phyloP scores from a whole-genome alignment of 2,888 invertebrate genomes.

The Drosophila infuscata region DNA sequence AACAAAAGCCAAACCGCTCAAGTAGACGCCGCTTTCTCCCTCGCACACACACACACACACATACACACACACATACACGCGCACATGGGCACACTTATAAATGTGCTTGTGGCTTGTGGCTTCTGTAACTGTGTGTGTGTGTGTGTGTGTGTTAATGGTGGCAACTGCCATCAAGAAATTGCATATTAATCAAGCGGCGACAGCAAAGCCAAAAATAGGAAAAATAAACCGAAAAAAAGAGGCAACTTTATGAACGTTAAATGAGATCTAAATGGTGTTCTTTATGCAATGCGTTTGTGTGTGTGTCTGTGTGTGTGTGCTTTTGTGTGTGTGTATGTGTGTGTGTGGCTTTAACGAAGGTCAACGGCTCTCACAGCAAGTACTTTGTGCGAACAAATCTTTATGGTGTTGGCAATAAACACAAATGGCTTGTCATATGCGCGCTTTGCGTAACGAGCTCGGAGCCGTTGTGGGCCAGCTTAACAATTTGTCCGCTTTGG shows the following conservation, averaged over 20 bases:
- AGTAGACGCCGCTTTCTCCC: constrained; percentile 36
- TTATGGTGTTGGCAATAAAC: constrained; percentile 76
- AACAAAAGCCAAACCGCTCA: constrained; percentile 66
- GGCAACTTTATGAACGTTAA: constrained; percentile 67
- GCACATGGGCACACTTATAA: constrained; percentile 37
- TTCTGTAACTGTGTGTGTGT: constrained; percentile 27
- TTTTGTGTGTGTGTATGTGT: constrained; percentile 12
- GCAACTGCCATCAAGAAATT: constrained; percentile 71
- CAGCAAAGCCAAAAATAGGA: constrained; percentile 37
- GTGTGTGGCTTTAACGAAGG: constrained; percentile 58
- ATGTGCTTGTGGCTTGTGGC: constrained; percentile 53
- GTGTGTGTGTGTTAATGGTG: constrained; percentile 64
- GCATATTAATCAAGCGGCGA: constrained; percentile 74
- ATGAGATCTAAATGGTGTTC: constrained; percentile 66
- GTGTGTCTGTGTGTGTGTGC: constrained; percentile 14
- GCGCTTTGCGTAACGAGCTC: constrained; percentile 70
- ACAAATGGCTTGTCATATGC: constrained; percentile 80
- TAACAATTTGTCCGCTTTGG: constrained; percentile 65
- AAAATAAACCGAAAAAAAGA: constrained; percentile 33
- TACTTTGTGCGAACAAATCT: constrained; percentile 61
- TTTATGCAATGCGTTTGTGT: constrained; percentile 17
- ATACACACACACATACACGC: constrained; percentile 7
- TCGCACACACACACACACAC: constrained; percentile 14
- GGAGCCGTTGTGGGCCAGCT: constrained; percentile 46
- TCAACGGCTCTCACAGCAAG: constrained; percentile 44